A percentile compares a stretch with the other conserved stretches of the same genome.
These are phyloP conservation scores for Lamellibrachia columna DNA, from an alignment of 2,888 invertebrate species.

Conservation along the genomic window DNA sequence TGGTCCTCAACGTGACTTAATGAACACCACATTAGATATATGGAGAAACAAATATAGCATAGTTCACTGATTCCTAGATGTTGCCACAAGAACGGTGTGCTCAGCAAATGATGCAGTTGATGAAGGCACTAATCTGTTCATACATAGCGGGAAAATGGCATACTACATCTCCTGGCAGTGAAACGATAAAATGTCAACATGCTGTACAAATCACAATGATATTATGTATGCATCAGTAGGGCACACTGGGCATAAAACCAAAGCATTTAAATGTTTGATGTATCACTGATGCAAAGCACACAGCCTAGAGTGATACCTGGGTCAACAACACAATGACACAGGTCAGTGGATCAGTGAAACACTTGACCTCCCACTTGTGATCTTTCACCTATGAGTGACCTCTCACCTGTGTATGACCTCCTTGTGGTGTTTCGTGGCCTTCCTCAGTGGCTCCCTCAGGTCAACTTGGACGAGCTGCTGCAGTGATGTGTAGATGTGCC, in stretches of 20 bases:
- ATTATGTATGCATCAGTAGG: too few relatives aligned
- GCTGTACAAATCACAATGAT: too few relatives aligned
- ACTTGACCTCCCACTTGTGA: background rate
- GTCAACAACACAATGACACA: background rate
- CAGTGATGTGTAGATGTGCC: conserved; percentile 92
- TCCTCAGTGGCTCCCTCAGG: conserved; percentile 89
- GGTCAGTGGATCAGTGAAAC: background rate
- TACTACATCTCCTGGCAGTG: too few relatives aligned
- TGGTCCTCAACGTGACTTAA: background rate
- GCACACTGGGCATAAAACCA: too few relatives aligned
- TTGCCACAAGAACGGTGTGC: too few relatives aligned
- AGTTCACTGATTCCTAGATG: background rate
- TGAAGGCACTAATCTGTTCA: too few relatives aligned
- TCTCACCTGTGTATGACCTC: conserved; percentile 72
- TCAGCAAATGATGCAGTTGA: too few relatives aligned
- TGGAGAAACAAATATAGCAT: background rate
- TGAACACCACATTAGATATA: background rate
- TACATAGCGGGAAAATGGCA: too few relatives aligned
- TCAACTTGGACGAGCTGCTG: conserved; percentile 94
- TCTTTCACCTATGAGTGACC: background rate
- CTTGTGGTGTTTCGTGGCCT: conserved; percentile 96
- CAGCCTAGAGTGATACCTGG: background rate
- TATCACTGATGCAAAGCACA: too few relatives aligned
- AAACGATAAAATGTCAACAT: too few relatives aligned
- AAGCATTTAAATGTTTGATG: too few relatives aligned